Evolutionary conservation across 2,113 vertebrate genomes (phyloP).

Genomic region (Drymodes brunneopygia): DNA sequence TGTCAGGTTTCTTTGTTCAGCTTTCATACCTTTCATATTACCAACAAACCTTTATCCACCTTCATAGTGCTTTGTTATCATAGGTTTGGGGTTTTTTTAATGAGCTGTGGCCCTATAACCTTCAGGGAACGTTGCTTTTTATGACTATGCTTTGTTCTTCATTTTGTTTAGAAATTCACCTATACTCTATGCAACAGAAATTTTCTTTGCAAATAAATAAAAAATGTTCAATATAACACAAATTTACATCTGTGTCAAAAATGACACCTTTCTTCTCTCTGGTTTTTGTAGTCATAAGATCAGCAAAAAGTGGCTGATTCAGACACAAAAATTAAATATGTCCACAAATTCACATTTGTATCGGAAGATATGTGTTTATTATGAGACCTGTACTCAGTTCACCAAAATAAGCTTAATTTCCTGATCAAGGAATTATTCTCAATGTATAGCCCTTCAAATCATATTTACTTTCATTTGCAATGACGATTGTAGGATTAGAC

Average conservation of each 20-base stretch:
- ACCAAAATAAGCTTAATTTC: neutral
- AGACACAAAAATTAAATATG: neutral
- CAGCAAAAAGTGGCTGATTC: neutral
- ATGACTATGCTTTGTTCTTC: neutral
- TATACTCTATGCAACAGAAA: neutral
- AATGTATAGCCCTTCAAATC: neutral
- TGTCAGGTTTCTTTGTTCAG: slow-evolving; percentile 30
- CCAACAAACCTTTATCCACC: neutral
- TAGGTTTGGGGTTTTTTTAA: neutral
- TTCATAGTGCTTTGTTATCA: neutral
- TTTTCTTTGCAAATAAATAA: neutral
- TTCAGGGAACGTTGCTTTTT: neutral
- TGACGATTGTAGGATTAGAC: neutral
- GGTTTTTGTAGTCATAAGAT: neutral
- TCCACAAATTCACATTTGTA: neutral
- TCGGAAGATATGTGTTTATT: neutral
- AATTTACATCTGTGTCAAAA: neutral
- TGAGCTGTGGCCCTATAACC: neutral
- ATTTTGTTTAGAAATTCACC: neutral
- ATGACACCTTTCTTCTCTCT: neutral
- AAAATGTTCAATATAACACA: neutral
- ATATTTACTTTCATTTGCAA: neutral
- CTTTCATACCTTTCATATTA: slow-evolving; percentile 7
- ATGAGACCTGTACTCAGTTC: neutral
- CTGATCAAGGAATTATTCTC: neutral